Percentiles rank a stretch among this genome's conserved stretches.
Conservation (phyloP, 2,113 vertebrate genomes). For the Antechinus stuartii region DNA sequence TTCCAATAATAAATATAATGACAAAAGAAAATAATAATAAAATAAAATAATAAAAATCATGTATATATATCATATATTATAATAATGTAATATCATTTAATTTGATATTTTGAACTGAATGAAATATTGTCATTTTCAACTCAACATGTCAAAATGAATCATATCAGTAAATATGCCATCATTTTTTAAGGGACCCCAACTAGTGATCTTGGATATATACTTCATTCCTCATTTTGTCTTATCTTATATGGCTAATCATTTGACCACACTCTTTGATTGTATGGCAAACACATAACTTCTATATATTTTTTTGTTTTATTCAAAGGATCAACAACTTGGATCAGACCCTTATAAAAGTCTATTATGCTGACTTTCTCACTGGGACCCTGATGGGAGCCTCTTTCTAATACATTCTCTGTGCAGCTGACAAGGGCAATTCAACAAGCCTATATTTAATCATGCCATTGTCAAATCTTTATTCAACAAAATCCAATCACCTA, state of each 20-base stretch:
- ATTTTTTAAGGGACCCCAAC: background rate
- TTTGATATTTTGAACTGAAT: background rate
- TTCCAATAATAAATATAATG: background rate
- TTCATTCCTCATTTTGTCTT: background rate
- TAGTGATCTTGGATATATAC: background rate
- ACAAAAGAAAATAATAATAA: background rate
- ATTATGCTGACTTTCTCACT: too few species aligned
- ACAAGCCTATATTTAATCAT: too few species aligned
- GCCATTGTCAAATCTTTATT: too few species aligned
- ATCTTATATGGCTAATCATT: background rate
- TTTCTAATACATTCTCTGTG: too few species aligned
- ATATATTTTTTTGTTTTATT: background rate
- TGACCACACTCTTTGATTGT: background rate
- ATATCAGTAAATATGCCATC: background rate
- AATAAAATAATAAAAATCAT: too few species aligned
- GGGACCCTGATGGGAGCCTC: too few species aligned
- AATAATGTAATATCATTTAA: too few species aligned
- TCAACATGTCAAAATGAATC: background rate
- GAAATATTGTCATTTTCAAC: background rate
- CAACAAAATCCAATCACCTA: too few species aligned
- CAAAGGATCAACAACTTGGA: background rate
- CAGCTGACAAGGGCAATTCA: too few species aligned
- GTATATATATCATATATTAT: too few species aligned
- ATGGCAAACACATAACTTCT: background rate
- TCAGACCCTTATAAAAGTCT: background rate